These are phyloP conservation scores for Glomeris maerens DNA, from an alignment of 1,140 invertebrate genomes.

Conservation along the genomic window DNA sequence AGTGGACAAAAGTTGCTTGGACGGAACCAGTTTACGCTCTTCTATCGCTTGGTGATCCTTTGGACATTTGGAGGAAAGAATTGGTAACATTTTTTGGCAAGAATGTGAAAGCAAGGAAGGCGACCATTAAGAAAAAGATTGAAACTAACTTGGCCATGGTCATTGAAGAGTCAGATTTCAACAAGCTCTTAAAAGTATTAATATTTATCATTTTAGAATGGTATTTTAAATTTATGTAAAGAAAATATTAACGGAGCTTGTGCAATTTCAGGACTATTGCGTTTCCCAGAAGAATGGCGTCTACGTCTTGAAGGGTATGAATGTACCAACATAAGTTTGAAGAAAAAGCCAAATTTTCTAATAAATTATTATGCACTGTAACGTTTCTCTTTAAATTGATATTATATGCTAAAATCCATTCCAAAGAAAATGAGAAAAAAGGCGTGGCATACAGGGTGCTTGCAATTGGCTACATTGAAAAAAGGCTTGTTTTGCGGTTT, in stretches of 20 bases:
- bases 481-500: too few relatives aligned
- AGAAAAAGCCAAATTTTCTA: too few relatives aligned
- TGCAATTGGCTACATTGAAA: too few relatives aligned
- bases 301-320: neutral
- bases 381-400: too few relatives aligned
- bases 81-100: slow-evolving; percentile 3
- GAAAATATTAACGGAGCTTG: too few relatives aligned
- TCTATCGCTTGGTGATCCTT: neutral
- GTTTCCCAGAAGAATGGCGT: neutral
- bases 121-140: neutral
- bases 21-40: neutral
- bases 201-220: neutral
- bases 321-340: too few relatives aligned
- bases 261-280: slow-evolving; percentile 2
- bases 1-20: neutral
- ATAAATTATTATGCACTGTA: too few relatives aligned
- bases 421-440: too few relatives aligned
- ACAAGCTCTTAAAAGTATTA: slow-evolving; percentile 2
- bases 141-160: neutral
- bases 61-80: neutral
- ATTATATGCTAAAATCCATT: too few relatives aligned
- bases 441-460: too few relatives aligned
- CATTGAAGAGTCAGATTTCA: neutral
- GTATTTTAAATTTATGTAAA: neutral
- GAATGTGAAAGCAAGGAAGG: neutral